Evolutionary conservation across 35 echinoderm and acorn worm genomes (phyloP).

Genomic region (Hemicentrotus pulcherrimus): DNA sequence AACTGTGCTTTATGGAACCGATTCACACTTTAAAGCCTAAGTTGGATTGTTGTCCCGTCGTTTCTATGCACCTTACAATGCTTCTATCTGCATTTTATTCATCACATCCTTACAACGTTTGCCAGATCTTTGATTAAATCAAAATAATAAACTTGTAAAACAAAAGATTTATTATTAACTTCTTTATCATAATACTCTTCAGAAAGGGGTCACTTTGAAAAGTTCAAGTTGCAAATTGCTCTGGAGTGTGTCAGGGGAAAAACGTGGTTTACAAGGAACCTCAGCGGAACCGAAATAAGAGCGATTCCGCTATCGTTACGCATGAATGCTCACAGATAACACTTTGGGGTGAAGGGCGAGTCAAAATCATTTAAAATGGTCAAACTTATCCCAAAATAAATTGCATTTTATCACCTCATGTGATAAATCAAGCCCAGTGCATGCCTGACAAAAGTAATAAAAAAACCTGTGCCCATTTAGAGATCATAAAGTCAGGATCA

Average conservation of each 20-base stretch:
- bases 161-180: neutral
- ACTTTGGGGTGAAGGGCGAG: neutral
- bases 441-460: neutral
- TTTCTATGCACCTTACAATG: too few relatives aligned
- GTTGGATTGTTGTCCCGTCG: too few relatives aligned
- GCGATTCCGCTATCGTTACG: neutral
- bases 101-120: too few relatives aligned
- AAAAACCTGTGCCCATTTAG: neutral
- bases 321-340: neutral
- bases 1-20: too few relatives aligned
- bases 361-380: neutral
- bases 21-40: too few relatives aligned
- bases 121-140: too few relatives aligned
- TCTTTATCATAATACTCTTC: neutral
- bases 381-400: neutral
- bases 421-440: neutral
- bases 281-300: neutral
- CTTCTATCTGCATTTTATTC: too few relatives aligned
- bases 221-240: neutral
- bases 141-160: neutral
- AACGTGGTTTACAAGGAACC: neutral
- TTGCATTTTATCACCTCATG: conserved; percentile 11
- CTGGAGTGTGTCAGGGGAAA: neutral
- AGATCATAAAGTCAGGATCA: conserved; percentile 17
- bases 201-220: neutral